Evolutionary conservation across 2,888 invertebrate species (phyloP).

Genomic region (Dusona sp.): DNA sequence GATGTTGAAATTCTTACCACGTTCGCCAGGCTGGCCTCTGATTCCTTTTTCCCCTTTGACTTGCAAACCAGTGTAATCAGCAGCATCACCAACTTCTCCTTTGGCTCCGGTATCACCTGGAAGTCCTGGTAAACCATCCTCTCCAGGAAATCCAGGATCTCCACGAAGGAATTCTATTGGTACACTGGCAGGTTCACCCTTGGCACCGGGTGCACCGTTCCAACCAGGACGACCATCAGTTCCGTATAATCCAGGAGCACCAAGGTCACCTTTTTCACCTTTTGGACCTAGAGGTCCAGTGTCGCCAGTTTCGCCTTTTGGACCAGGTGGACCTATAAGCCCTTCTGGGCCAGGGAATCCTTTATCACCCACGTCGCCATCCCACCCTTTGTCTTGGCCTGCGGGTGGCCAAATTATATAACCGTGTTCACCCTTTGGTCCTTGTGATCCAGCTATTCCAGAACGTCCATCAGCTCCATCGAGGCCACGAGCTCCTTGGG

Average conservation of each 20-base stretch:
- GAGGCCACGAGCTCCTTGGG: slow-evolving; percentile 83
- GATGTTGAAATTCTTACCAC: slow-evolving; percentile 77
- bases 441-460: slow-evolving; percentile 88
- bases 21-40: slow-evolving; percentile 83
- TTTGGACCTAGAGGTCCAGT: slow-evolving; percentile 86
- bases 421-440: slow-evolving; percentile 85
- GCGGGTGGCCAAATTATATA: slow-evolving; percentile 76
- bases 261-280: slow-evolving; percentile 86
- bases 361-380: slow-evolving; percentile 86
- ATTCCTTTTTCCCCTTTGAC: slow-evolving; percentile 85
- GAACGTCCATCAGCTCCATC: slow-evolving; percentile 84
- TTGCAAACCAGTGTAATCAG: slow-evolving; percentile 80
- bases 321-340: slow-evolving; percentile 85
- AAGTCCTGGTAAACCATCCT: slow-evolving; percentile 83
- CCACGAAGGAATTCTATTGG: slow-evolving; percentile 85
- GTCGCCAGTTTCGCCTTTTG: slow-evolving; percentile 82
- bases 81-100: slow-evolving; percentile 84
- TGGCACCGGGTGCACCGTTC: slow-evolving; percentile 85
- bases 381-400: slow-evolving; percentile 72
- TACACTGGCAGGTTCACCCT: slow-evolving; percentile 87
- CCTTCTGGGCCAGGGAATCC: slow-evolving; percentile 87
- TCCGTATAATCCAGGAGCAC: slow-evolving; percentile 84
- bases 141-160: slow-evolving; percentile 81
- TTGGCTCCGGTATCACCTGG: slow-evolving; percentile 84
- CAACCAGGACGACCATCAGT: slow-evolving; percentile 85